phyloP scores from a whole-genome alignment of 2,888 invertebrate species.

The Agonopterix arenella region DNA sequence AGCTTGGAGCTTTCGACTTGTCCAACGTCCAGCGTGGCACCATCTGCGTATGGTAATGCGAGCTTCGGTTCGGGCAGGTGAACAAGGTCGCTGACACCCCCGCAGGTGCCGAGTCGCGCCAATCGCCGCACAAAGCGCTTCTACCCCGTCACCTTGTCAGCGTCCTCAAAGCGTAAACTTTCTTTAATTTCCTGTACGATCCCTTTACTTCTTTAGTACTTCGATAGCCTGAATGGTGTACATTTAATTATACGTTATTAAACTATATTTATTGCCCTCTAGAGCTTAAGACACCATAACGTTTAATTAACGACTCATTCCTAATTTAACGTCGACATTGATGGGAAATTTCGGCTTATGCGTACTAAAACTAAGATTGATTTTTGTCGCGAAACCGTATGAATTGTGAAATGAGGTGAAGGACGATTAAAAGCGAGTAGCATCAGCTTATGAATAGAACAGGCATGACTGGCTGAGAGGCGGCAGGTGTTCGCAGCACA shows the following conservation, averaged over 20 bases:
- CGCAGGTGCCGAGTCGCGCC: constrained; percentile 37
- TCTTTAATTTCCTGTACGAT: constrained; percentile 30
- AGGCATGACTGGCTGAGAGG: constrained; percentile 30
- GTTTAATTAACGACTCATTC: constrained; percentile 8
- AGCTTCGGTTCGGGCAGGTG: constrained; percentile 49
- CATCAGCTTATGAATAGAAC: constrained; percentile 27
- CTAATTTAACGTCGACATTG: constrained; percentile 4
- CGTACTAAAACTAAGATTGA: constrained; percentile 10
- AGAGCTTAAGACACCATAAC: constrained; percentile 1
- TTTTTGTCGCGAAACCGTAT: constrained; percentile 12
- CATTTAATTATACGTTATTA: constrained; percentile 2
- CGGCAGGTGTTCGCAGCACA: constrained; percentile 61
- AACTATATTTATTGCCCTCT: constrained; percentile 1
- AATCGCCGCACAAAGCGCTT: constrained; percentile 12
- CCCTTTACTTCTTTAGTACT: neutral
- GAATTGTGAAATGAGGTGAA: constrained; percentile 29
- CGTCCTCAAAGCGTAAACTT: constrained; percentile 27
- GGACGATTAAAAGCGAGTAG: constrained; percentile 19
- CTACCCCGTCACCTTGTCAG: constrained; percentile 8
- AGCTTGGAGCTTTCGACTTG: too few species aligned
- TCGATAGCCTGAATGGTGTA: neutral
- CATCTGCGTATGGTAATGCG: constrained; percentile 44
- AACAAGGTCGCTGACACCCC: constrained; percentile 58
- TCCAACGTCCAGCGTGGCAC: constrained; percentile 9
- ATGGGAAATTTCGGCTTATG: constrained; percentile 4